Conservation (phyloP, 2,888 invertebrate species). For the Mesoligia furuncula region DNA sequence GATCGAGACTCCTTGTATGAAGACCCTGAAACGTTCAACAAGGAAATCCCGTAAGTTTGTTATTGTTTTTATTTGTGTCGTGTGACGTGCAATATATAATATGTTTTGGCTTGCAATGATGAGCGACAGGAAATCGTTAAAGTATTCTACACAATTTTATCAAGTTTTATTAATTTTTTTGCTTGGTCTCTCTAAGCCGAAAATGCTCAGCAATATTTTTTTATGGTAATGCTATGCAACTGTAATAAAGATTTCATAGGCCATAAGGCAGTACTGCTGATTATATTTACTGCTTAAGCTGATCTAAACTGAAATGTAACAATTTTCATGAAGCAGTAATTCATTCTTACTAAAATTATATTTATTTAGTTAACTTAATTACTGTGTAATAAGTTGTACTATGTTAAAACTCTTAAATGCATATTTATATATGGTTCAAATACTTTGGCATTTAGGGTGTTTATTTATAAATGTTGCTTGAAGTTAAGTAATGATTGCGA, state of each 20-base stretch:
- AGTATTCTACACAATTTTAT: not conserved
- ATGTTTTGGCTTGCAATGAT: slow-evolving; percentile 1
- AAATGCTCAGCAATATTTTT: slow-evolving; percentile 3
- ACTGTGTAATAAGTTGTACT: not conserved
- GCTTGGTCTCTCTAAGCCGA: not conserved
- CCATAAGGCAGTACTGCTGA: not conserved
- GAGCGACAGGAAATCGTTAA: not conserved
- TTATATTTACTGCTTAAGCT: slow-evolving; percentile 26
- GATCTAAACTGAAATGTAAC: slow-evolving; percentile 4
- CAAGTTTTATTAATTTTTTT: not conserved
- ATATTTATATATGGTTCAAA: not conserved
- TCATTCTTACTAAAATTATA: not conserved
- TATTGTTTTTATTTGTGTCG: slow-evolving; percentile 37
- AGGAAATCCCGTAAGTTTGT: slow-evolving; percentile 57
- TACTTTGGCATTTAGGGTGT: not conserved
- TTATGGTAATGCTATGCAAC: slow-evolving; percentile 32
- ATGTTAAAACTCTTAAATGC: not conserved
- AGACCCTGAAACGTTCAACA: slow-evolving; percentile 56
- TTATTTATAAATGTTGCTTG: not conserved
- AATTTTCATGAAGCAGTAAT: not conserved
- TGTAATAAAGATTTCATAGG: slow-evolving; percentile 23
- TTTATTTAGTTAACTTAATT: not conserved
- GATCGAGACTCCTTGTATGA: slow-evolving; percentile 53
- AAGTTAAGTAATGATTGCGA: not conserved
- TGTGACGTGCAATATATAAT: not conserved